Evolutionary conservation across 53 echinoderm and acorn worm genomes (phyloP).

Genomic region (Temnopleurus reevesii): DNA sequence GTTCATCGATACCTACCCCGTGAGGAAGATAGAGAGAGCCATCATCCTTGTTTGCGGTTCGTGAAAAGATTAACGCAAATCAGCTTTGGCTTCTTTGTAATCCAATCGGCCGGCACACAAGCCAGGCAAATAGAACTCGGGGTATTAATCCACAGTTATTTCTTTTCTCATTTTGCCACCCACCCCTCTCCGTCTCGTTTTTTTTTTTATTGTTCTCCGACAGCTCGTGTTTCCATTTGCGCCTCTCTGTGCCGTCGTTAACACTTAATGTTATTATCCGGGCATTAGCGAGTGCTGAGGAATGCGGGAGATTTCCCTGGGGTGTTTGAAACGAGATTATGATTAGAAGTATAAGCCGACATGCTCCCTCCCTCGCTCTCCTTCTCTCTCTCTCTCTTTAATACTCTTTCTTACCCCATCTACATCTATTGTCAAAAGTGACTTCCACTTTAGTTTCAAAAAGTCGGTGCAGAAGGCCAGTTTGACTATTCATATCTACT

Average conservation of each 20-base stretch:
- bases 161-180: neutral
- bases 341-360: slow-evolving; percentile 36
- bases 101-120: slow-evolving; percentile 26
- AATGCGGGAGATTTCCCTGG: slow-evolving; percentile 19
- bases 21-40: neutral
- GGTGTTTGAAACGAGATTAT: slow-evolving; percentile 40
- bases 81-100: slow-evolving; percentile 46
- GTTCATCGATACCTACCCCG: neutral
- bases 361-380: neutral
- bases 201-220: neutral
- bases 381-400: neutral
- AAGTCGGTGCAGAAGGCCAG: no score
- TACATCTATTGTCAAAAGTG: no score
- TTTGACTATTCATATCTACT: no score
- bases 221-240: neutral
- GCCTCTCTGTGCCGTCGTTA: slow-evolving; percentile 16
- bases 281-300: slow-evolving; percentile 28
- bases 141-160: slow-evolving; percentile 19
- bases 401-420: no score
- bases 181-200: neutral
- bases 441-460: no score
- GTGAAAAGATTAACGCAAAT: slow-evolving; percentile 31
- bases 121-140: neutral
- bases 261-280: slow-evolving; percentile 44
- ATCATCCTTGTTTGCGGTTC: slow-evolving; percentile 15